Percentiles rank a stretch among this genome's conserved stretches.
These are phyloP conservation scores for Lithobius niger DNA, from an alignment of 1,140 invertebrate species.

Conservation along the genomic window DNA sequence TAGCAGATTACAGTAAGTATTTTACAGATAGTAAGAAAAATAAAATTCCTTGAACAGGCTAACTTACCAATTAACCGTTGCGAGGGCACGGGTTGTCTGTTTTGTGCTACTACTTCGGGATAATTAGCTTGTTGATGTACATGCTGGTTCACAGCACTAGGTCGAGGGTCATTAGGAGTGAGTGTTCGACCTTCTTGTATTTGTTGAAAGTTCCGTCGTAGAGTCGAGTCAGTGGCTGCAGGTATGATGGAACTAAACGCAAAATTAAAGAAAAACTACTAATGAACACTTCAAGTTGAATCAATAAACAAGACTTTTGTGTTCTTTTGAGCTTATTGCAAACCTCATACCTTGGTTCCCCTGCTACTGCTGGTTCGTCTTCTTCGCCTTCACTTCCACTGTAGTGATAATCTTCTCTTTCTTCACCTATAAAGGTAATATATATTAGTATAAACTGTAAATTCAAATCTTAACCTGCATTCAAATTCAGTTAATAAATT, in stretches of 20 bases:
- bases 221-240: conserved; percentile 73
- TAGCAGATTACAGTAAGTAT: no score
- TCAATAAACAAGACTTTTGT: no score
- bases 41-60: no score
- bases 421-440: conserved; percentile 19
- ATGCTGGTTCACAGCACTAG: background rate
- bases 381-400: conserved; percentile 64
- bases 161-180: conserved; percentile 33
- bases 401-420: conserved; percentile 52
- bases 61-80: conserved; percentile 64
- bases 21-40: no score
- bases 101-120: conserved; percentile 15
- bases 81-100: conserved; percentile 61
- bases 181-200: conserved; percentile 75
- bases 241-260: conserved; percentile 62
- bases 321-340: no score
- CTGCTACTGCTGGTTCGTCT: conserved; percentile 65
- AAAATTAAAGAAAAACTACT: background rate
- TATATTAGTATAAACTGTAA: no score
- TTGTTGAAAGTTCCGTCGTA: conserved; percentile 91
- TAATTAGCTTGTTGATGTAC: conserved; percentile 11
- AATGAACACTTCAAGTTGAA: background rate
- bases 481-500: no score
- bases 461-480: no score
- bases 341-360: conserved; percentile 55